Conservation (phyloP, 2,797 vertebrate species). For the Scolopax rusticola region DNA sequence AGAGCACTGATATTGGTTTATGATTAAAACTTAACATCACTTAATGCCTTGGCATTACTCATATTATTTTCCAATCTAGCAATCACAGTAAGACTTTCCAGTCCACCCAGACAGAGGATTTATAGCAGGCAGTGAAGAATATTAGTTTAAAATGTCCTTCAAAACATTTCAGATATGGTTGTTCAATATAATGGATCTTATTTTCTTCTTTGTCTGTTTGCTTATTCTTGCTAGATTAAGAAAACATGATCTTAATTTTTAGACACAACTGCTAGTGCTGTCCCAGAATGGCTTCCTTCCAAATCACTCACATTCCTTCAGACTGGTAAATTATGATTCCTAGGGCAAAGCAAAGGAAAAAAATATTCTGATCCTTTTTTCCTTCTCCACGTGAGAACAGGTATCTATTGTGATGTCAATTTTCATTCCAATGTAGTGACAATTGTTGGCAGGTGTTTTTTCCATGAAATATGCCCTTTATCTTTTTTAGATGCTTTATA, state of each 20-base stretch:
- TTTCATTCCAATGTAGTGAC: not conserved
- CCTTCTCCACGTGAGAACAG: not conserved
- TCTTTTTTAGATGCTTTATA: not conserved
- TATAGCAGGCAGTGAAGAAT: not conserved
- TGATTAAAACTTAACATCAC: not conserved
- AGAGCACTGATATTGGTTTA: not conserved
- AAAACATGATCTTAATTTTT: not conserved
- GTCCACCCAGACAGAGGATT: not conserved
- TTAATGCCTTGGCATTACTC: not conserved
- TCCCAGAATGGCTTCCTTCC: not conserved
- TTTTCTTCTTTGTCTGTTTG: not conserved
- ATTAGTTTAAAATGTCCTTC: not conserved
- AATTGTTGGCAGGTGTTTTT: not conserved
- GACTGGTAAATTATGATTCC: not conserved
- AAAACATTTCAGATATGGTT: not conserved
- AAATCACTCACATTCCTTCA: not conserved
- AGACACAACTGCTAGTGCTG: not conserved
- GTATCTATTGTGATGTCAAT: not conserved
- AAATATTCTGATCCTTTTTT: not conserved
- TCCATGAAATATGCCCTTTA: not conserved
- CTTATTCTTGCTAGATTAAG: not conserved
- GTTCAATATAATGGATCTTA: not conserved
- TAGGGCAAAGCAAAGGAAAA: not conserved
- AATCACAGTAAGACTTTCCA: not conserved
- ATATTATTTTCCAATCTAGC: slow-evolving; percentile 13